These are phyloP conservation scores for Harpalus rubripes DNA, from an alignment of 2,888 invertebrate genomes.

Conservation along the genomic window DNA sequence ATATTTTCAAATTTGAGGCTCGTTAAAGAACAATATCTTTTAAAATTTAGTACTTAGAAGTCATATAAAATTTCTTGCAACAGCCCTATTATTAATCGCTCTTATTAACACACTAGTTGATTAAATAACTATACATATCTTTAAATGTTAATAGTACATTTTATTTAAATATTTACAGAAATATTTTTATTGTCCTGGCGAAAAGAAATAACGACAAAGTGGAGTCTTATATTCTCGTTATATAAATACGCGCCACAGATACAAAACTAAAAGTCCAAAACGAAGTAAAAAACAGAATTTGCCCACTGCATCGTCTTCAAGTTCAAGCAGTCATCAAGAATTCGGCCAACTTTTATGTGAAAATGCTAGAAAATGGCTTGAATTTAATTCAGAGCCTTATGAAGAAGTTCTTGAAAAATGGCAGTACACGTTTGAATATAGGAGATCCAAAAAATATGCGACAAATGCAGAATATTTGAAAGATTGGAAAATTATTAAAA, in stretches of 20 bases:
- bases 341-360: not conserved
- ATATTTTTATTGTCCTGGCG: not conserved
- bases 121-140: no score
- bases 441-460: not conserved
- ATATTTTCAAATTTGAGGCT: no score
- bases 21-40: no score
- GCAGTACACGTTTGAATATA: not conserved
- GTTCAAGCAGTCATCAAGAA: not conserved
- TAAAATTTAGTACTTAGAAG: no score
- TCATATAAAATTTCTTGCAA: no score
- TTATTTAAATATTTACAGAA: not conserved
- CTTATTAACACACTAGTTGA: no score
- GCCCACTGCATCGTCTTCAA: not conserved
- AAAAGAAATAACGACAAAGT: not conserved
- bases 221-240: not conserved
- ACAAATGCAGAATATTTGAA: not conserved
- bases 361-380: no score
- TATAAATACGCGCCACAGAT: not conserved
- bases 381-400: not conserved
- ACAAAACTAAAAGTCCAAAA: not conserved
- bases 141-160: no score
- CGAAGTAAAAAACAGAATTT: no score
- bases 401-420: not conserved
- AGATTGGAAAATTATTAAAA: slow-evolving; percentile 1
- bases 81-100: no score